Conservation (phyloP, 2,888 invertebrate genomes). For the Drosophila mettleri region DNA sequence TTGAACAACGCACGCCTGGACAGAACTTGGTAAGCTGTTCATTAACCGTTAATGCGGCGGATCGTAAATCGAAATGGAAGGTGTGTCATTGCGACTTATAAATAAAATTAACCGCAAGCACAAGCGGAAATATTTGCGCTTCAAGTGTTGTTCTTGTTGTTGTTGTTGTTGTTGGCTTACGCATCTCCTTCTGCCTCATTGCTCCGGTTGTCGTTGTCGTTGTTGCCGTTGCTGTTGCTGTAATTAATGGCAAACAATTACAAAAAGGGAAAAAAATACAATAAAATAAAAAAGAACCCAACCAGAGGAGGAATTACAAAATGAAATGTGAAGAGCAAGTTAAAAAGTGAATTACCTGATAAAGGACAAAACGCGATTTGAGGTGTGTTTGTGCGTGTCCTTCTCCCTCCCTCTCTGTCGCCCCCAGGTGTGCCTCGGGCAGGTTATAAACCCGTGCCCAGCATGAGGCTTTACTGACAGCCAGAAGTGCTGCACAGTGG, state of each 20-base stretch:
- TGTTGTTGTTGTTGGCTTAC: conserved; percentile 57
- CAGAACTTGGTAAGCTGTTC: conserved; percentile 54
- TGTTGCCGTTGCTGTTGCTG: conserved; percentile 61
- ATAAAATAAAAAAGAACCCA: conserved; percentile 29
- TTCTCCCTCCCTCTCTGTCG: conserved; percentile 1
- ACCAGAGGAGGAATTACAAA: conserved; percentile 68
- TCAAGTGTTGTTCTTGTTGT: conserved; percentile 37
- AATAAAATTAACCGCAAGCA: conserved; percentile 77
- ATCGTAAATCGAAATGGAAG: conserved; percentile 75
- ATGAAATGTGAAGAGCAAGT: conserved; percentile 78
- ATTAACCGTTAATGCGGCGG: conserved; percentile 70
- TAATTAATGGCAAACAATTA: conserved; percentile 83
- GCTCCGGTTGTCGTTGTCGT: conserved; percentile 51
- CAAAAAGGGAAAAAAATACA: conserved; percentile 56
- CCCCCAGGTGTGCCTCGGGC: conserved; percentile 34
- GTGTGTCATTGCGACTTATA: conserved; percentile 79
- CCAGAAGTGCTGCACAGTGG: conserved; percentile 62
- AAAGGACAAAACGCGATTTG: conserved; percentile 80
- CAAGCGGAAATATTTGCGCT: conserved; percentile 76
- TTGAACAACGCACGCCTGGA: conserved; percentile 12
- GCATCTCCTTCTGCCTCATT: conserved; percentile 42
- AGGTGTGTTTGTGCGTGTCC: conserved; percentile 67
- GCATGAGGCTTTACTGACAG: conserved; percentile 58
- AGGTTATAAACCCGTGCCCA: conserved; percentile 72
- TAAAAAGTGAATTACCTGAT: conserved; percentile 81